Conservation (phyloP, 2,797 vertebrate species). For the Microctenopoma stevenorrisi region DNA sequence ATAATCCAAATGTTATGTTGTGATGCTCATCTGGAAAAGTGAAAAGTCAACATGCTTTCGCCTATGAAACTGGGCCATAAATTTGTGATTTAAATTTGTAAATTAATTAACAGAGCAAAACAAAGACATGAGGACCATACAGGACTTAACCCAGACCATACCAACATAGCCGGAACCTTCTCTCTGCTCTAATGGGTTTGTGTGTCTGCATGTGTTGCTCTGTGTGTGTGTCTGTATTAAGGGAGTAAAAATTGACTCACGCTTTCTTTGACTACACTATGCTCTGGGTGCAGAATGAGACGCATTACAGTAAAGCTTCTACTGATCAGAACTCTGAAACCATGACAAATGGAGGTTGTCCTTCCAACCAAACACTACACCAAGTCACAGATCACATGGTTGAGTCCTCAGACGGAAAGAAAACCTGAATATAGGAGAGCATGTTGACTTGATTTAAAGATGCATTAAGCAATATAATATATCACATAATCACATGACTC, state of each 20-base stretch:
- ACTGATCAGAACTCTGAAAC: slow-evolving; percentile 31
- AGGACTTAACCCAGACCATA: slow-evolving; percentile 62
- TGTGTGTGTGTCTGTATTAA: slow-evolving; percentile 11
- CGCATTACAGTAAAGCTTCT: slow-evolving; percentile 38
- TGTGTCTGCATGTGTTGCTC: slow-evolving; percentile 31
- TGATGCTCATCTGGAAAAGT: slow-evolving; percentile 43
- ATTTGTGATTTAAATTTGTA: slow-evolving; percentile 14
- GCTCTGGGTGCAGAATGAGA: slow-evolving; percentile 55
- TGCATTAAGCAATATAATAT: slow-evolving; percentile 63
- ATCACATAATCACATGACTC: slow-evolving; percentile 36
- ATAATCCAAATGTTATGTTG: slow-evolving; percentile 59
- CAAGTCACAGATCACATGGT: slow-evolving; percentile 62
- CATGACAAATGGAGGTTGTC: slow-evolving; percentile 50
- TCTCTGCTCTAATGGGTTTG: slow-evolving; percentile 37
- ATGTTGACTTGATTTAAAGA: slow-evolving; percentile 67
- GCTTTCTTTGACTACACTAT: slow-evolving; percentile 28
- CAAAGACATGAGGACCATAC: slow-evolving; percentile 20
- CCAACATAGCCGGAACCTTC: slow-evolving; percentile 57
- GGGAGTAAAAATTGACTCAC: slow-evolving; percentile 33
- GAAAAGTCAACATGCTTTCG: slow-evolving; percentile 30
- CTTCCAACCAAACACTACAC: slow-evolving; percentile 57
- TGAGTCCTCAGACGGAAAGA: slow-evolving; percentile 52
- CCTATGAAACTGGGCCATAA: slow-evolving; percentile 23
- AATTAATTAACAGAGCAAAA: slow-evolving; percentile 24
- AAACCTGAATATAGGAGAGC: slow-evolving; percentile 44